Evolutionary conservation across 2,113 vertebrate species (phyloP).

Genomic region (Cacatua alba): DNA sequence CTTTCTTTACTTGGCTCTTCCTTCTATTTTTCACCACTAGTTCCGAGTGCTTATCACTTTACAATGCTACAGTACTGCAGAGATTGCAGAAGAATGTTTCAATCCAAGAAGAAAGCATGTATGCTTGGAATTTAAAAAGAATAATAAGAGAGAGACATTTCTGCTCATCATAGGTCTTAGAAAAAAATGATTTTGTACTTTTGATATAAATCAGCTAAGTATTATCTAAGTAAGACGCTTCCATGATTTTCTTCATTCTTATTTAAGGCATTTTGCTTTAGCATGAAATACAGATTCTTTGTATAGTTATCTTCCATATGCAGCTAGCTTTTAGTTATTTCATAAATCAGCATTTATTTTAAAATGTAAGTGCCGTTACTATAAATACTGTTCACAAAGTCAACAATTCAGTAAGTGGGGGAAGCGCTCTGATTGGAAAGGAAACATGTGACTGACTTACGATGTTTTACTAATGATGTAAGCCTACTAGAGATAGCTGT

Average conservation of each 20-base stretch:
- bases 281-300: background rate
- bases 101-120: background rate
- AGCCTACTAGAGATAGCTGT: constrained; percentile 27
- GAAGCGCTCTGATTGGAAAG: constrained; percentile 23
- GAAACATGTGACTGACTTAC: background rate
- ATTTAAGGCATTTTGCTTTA: background rate
- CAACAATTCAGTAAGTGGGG: constrained; percentile 5
- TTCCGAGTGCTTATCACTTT: background rate
- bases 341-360: constrained; percentile 27
- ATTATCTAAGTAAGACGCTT: background rate
- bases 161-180: background rate
- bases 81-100: background rate
- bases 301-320: background rate
- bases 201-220: background rate
- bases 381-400: background rate
- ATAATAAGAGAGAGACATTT: background rate
- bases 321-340: constrained; percentile 6
- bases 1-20: constrained; percentile 35
- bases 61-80: background rate
- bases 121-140: background rate
- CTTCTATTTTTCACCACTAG: constrained; percentile 1
- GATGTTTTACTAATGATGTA: constrained; percentile 21
- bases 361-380: background rate
- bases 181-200: background rate
- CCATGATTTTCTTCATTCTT: background rate